Conservation (phyloP, 2,888 invertebrate species). For the Macrophya alboannulata region DNA sequence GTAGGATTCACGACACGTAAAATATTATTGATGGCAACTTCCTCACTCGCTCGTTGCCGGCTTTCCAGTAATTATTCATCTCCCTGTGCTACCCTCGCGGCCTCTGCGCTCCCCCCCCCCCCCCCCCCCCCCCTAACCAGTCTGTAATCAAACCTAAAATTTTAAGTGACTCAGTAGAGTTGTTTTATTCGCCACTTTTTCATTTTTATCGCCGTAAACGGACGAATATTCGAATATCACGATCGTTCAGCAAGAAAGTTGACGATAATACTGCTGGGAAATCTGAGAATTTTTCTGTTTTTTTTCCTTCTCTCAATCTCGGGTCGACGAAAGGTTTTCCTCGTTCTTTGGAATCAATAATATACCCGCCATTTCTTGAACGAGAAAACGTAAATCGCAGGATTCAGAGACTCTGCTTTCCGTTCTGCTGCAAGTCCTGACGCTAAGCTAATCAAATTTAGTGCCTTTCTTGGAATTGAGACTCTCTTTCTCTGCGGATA, state of each 20-base stretch:
- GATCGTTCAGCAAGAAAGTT: slow-evolving; percentile 27
- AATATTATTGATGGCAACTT: slow-evolving; percentile 55
- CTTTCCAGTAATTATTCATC: slow-evolving; percentile 50
- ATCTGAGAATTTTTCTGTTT: slow-evolving; percentile 18
- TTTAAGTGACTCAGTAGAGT: slow-evolving; percentile 50
- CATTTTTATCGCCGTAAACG: slow-evolving; percentile 38
- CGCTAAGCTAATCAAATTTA: slow-evolving; percentile 55
- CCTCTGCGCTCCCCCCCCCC: slow-evolving; percentile 1
- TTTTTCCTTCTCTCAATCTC: neutral
- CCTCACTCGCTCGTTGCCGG: slow-evolving; percentile 49
- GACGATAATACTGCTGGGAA: slow-evolving; percentile 34
- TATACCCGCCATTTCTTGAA: slow-evolving; percentile 37
- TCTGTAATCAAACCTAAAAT: slow-evolving; percentile 48
- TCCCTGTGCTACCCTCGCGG: slow-evolving; percentile 18
- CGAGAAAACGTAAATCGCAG: slow-evolving; percentile 50
- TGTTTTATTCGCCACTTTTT: slow-evolving; percentile 44
- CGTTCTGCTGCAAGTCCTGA: slow-evolving; percentile 47
- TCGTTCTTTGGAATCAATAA: slow-evolving; percentile 52
- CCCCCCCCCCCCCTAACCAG: slow-evolving; percentile 29
- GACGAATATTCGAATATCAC: slow-evolving; percentile 34
- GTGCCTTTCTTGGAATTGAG: slow-evolving; percentile 54
- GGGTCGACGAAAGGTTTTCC: slow-evolving; percentile 35
- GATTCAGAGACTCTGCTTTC: slow-evolving; percentile 38
- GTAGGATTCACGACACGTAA: slow-evolving; percentile 50
- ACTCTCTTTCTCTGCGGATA: slow-evolving; percentile 20